Evolutionary conservation across 2,888 invertebrate species (phyloP), one percentile per base, ranked within the genome.

Genomic region (Trachelus tabidus): DNA sequence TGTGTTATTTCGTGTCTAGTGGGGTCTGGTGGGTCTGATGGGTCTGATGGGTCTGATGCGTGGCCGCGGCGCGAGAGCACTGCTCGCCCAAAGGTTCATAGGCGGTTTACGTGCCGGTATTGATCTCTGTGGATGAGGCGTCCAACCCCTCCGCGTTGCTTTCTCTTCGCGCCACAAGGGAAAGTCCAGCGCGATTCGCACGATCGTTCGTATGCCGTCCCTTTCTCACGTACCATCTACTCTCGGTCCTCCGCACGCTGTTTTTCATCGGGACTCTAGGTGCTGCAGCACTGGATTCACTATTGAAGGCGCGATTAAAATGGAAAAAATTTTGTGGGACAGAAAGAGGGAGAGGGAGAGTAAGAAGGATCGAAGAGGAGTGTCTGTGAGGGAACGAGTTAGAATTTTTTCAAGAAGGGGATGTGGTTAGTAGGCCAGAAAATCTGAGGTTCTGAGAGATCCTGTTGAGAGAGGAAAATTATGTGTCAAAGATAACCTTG

Each of bases 21-120:
- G n/a, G 35, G 35, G 35, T 35, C 12, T 35, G 35, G 0, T 35
- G 35, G 35, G 34, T 34, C 9, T 34, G 34, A 9, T 34, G 34
- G 11, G 35, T 35, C 11, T 11, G 11, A 0, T 35, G 35, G 35
- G 87, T 56, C 40, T 85, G 85, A 81, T 87, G 88, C 87, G 88
- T 87, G 81, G 84, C 83, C 87, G 86, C 87, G 88, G 85, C 89
- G 88, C 89, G 88, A 88, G 85, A 86, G 77, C 86, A 89, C 88
- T 89, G 87, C 82, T 85, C 83, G 85, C 81, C 79, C 68, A 81
- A 84, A 83, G 81, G 83, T 81, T 56, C 40, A 82, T 82, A 81
- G 83, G 83, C 84, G 85, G 83, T 83, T 71, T 83, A 81, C 83
- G 81, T 85, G 83, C 83, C 83, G 85, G 88, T 89, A 89, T 89